Evolutionary conservation across 2,888 invertebrate species (phyloP).

Genomic region (Gari tellinella): DNA sequence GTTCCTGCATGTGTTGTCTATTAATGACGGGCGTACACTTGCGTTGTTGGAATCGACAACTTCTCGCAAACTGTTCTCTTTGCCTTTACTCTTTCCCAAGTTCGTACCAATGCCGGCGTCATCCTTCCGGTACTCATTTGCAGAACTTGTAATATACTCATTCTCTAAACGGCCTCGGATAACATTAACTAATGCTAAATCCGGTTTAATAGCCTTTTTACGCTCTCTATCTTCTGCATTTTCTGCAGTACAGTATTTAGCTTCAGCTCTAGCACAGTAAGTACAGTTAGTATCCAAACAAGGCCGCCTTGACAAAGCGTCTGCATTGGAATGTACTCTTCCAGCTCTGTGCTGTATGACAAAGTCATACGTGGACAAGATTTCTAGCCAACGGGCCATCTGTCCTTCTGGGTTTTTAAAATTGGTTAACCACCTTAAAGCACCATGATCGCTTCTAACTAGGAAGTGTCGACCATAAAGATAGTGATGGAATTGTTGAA

Average conservation of each 20-base stretch:
- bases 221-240: background rate
- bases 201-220: no score
- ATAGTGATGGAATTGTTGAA: conserved; percentile 56
- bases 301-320: conserved; percentile 36
- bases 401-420: conserved; percentile 47
- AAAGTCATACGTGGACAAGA: conserved; percentile 35
- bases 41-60: no score
- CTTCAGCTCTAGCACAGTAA: conserved; percentile 31
- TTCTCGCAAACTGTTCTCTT: no score
- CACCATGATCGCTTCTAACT: conserved; percentile 48
- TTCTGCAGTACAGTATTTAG: background rate
- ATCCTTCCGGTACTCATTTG: no score
- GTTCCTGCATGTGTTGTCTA: no score
- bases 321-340: conserved; percentile 32
- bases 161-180: no score
- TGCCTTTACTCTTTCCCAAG: no score
- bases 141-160: no score
- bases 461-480: conserved; percentile 48
- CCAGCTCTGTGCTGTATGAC: conserved; percentile 30
- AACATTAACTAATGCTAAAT: no score
- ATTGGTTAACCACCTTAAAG: conserved; percentile 36
- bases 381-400: conserved; percentile 34
- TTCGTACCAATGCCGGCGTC: no score
- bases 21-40: no score
- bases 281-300: conserved; percentile 22